phyloP scores from a whole-genome alignment of 64 coral and sea anemone genomes.

The Pocillopora damicornis region DNA sequence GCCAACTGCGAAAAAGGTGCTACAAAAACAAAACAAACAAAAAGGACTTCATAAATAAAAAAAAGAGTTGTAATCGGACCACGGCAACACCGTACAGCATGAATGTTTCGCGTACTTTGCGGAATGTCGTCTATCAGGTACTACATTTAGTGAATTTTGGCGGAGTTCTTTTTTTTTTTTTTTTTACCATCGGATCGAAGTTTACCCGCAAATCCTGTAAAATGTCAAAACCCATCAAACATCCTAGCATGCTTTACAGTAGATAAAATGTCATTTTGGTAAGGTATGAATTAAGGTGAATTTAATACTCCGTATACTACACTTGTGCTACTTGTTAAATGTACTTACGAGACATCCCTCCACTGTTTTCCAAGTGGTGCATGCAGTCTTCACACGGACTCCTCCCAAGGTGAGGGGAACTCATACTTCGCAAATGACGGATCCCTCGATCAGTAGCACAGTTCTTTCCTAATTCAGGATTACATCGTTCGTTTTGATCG shows the following conservation, averaged over 20 bases:
- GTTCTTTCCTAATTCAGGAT: conserved; percentile 22
- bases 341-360: neutral
- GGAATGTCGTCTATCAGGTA: too few species aligned
- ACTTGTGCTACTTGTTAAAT: neutral
- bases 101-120: too few species aligned
- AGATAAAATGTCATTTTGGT: too few species aligned
- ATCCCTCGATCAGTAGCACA: neutral
- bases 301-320: neutral
- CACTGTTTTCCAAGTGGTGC: neutral
- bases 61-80: neutral
- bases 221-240: too few species aligned
- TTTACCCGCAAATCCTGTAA: too few species aligned
- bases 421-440: conserved; percentile 18
- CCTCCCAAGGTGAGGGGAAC: conserved; percentile 34
- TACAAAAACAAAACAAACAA: neutral
- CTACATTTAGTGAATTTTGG: too few species aligned
- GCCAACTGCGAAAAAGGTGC: neutral
- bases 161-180: too few species aligned
- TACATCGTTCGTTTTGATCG: conserved; percentile 26
- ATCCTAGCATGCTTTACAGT: too few species aligned
- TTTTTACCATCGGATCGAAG: too few species aligned
- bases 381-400: conserved; percentile 26
- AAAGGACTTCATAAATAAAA: neutral
- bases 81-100: neutral
- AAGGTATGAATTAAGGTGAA: too few species aligned